phyloP scores from a whole-genome alignment of 1,140 invertebrate genomes.

The Sarcophaga peregrina region DNA sequence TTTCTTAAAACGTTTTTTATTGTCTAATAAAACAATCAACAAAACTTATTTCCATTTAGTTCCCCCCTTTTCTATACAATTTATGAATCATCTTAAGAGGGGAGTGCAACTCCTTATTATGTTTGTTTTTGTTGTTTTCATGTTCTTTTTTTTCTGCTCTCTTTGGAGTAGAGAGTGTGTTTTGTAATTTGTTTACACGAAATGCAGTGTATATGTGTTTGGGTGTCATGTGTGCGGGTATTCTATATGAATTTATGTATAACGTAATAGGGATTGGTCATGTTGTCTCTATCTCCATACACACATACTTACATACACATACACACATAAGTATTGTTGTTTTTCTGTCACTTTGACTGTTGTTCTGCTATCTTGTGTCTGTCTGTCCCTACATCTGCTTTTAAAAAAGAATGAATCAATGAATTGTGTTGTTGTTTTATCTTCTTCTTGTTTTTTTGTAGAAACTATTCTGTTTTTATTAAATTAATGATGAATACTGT shows the following conservation, averaged over 20 bases:
- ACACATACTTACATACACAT: too few species aligned
- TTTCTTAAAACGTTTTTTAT: too few species aligned
- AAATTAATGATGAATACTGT: not conserved
- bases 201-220: not conserved
- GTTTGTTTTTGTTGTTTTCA: too few species aligned
- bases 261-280: slow-evolving; percentile 24
- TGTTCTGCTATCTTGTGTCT: not conserved
- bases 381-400: slow-evolving; percentile 2
- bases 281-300: not conserved
- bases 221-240: not conserved
- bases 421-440: too few species aligned
- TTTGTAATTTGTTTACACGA: slow-evolving; percentile 20
- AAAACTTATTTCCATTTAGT: too few species aligned
- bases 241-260: not conserved
- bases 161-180: not conserved
- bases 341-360: not conserved
- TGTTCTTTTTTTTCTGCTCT: not conserved
- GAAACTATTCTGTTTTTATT: slow-evolving; percentile 1
- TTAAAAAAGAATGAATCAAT: slow-evolving; percentile 11
- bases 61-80: too few species aligned
- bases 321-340: too few species aligned
- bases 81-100: not conserved
- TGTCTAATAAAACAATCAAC: too few species aligned
- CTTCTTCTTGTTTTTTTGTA: not conserved
- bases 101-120: slow-evolving; percentile 18